Evolutionary conservation across 2,113 vertebrate genomes (phyloP), one percentile per base, ranked within the genome.

Genomic region (Athene noctua): DNA sequence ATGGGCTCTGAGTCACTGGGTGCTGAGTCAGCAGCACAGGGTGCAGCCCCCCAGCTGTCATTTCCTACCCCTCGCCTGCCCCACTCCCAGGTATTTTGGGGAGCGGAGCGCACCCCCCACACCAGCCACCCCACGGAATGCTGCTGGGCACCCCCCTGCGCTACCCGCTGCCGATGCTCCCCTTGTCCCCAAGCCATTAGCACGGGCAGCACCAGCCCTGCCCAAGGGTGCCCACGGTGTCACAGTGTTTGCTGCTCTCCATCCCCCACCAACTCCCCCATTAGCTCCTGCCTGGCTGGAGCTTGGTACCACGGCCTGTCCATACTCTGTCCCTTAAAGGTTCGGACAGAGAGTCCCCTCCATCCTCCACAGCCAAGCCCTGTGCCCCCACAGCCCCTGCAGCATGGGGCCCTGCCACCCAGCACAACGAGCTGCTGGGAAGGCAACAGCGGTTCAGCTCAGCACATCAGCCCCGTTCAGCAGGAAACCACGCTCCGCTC

Each of bases 381-480:
- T 2, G 2, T 1, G 2, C 1, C 19, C 40, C 74, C 13, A 63
- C 38, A 61, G 55, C 36, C 1, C 20, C 40, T 0, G 0, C 57
- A 59, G 62, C 47, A 4, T 0, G 5, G 49, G 54, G 34, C 59
- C 17, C 22, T 34, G 65, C 71, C 1, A 1, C 32, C 30, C 6
- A 0, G 40, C 4, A 2, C 65, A 38, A 38, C 0, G 6, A 63
- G 36, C 27, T 54, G 19, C 63, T 82, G 70, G 82, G 85, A 83
- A 92, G 79, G 72, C 2, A 4, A 22, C n/a, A 12, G 42, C 2
- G 4, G 73, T 57, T 91, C 6, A 4, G 49, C 49, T 26, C 36
- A 92, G 80, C 54, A 11, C 57, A 34, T 29, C 52, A 15, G 1
- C 57, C 42, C 70, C 3, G 8, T 2, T 47, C 29, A 1, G 79